Evolutionary conservation across 2,113 vertebrate genomes (phyloP), one percentile per base, ranked within the genome.

Genomic region (Tragulus kanchil): DNA sequence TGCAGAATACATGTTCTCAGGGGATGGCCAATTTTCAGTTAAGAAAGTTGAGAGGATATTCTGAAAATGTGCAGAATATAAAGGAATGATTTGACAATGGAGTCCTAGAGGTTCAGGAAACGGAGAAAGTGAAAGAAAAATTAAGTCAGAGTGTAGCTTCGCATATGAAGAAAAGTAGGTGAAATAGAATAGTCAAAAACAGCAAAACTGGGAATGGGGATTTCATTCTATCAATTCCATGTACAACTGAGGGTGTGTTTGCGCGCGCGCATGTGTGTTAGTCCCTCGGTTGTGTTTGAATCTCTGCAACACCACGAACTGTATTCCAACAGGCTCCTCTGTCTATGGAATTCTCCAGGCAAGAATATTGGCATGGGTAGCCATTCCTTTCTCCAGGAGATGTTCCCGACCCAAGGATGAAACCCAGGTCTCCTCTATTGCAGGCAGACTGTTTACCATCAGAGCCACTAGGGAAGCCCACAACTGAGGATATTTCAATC

Each of bases 11-110:
- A 13, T 59, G 14, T 28, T 67, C 5, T 54, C 6, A n/a, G 36
- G 9, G 28, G 8, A 69, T 2, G 62, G 26, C 31, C 36, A 58
- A 69, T 75, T 91, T 69, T 91, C 19, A 81, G 28, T 8, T 10
- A 85, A 62, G 16, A 67, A 94, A 64, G 19, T 26, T 31, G 58
- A 78, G 31, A 65, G 62, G 85, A 91, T 90, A 83, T 67, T 84
- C 16, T 84, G 25, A 84, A 81, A 90, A 82, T 9, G 8, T 67
- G 31, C 9, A 17, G 54, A 93, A 93, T 16, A 50, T 77, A 90
- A 94, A 84, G 45, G 45, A 81, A 59, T 59, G 78, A 59, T 85
- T 97, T 90, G n/a, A 85, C 85, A 50, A 75, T 26, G 23, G 19
- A 73, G 17, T 26, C 48, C 14, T 7, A 26, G 0, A 9, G 8